phyloP scores from a whole-genome alignment of 1,140 invertebrate species.

The Bombus confusus region DNA sequence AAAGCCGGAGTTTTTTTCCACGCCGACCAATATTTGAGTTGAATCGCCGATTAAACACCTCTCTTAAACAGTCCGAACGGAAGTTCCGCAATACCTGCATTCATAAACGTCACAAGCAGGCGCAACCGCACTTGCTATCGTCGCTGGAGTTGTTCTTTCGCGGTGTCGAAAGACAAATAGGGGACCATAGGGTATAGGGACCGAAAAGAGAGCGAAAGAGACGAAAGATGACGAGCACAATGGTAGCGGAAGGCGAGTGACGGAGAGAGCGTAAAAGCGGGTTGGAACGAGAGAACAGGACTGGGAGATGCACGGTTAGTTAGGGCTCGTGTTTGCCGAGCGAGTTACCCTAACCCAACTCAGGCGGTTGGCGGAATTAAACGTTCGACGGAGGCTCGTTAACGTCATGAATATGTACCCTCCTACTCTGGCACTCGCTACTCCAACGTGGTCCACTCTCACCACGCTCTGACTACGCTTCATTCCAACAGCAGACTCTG shows the following conservation, averaged over 20 bases:
- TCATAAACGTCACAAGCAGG: constrained; percentile 51
- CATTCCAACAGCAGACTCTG: constrained; percentile 54
- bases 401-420: constrained; percentile 84
- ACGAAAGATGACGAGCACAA: constrained; percentile 50
- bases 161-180: constrained; percentile 79
- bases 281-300: constrained; percentile 58
- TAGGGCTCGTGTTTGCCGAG: constrained; percentile 82
- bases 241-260: constrained; percentile 1
- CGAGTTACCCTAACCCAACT: constrained; percentile 83
- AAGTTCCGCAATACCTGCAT: constrained; percentile 60
- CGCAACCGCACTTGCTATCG: constrained; percentile 57
- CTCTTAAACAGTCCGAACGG: constrained; percentile 5
- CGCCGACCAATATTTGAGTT: constrained; percentile 9
- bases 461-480: constrained; percentile 58
- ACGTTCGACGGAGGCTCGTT: constrained; percentile 83
- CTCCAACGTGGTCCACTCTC: constrained; percentile 68
- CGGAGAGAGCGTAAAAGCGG: constrained; percentile 35
- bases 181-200: constrained; percentile 59
- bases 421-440: constrained; percentile 74
- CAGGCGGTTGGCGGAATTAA: constrained; percentile 83
- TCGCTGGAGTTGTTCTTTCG: constrained; percentile 74
- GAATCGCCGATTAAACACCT: constrained; percentile 32
- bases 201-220: constrained; percentile 45
- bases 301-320: constrained; percentile 81
- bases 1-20: background rate